phyloP scores from a whole-genome alignment of 2,888 invertebrate genomes.

The Scelioninae gen. 2 region DNA sequence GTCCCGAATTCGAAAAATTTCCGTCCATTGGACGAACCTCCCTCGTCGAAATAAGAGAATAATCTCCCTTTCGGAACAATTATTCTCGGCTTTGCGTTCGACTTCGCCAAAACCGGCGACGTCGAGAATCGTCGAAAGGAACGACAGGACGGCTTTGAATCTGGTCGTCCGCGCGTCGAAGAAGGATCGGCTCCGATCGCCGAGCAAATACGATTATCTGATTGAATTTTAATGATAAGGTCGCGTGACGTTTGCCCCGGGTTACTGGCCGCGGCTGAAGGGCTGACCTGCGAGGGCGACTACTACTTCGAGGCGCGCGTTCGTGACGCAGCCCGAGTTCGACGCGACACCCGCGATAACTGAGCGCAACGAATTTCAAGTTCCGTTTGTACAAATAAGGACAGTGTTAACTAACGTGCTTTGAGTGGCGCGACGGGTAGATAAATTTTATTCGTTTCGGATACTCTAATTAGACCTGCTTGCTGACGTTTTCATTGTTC shows the following conservation, averaged over 20 bases:
- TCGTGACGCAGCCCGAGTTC: slow-evolving; percentile 43
- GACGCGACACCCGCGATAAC: slow-evolving; percentile 43
- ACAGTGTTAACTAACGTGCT: slow-evolving; percentile 39
- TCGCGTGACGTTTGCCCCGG: slow-evolving; percentile 67
- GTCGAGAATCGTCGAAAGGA: slow-evolving; percentile 15
- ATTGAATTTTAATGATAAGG: slow-evolving; percentile 72
- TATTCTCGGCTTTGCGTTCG: too few species aligned
- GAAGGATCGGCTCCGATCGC: slow-evolving; percentile 69
- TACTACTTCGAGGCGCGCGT: slow-evolving; percentile 54
- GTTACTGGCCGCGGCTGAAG: slow-evolving; percentile 42
- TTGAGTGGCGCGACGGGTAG: slow-evolving; percentile 25
- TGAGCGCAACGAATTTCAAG: slow-evolving; percentile 46
- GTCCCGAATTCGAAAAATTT: too few species aligned
- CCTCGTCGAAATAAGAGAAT: too few species aligned
- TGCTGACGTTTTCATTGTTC: too few species aligned
- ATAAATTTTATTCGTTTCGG: slow-evolving; percentile 10
- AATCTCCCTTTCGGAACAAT: too few species aligned
- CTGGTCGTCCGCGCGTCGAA: slow-evolving; percentile 57
- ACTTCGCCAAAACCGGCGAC: too few species aligned
- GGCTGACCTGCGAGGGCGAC: slow-evolving; percentile 57
- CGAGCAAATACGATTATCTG: slow-evolving; percentile 73
- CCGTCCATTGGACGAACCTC: too few species aligned
- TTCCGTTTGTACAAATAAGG: slow-evolving; percentile 27
- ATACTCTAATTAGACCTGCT: too few species aligned
- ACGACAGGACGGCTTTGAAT: slow-evolving; percentile 11